Base-by-base conservation (phyloP, 2,888 invertebrate species). In the Rhaphigaster nebulosa region DNA sequence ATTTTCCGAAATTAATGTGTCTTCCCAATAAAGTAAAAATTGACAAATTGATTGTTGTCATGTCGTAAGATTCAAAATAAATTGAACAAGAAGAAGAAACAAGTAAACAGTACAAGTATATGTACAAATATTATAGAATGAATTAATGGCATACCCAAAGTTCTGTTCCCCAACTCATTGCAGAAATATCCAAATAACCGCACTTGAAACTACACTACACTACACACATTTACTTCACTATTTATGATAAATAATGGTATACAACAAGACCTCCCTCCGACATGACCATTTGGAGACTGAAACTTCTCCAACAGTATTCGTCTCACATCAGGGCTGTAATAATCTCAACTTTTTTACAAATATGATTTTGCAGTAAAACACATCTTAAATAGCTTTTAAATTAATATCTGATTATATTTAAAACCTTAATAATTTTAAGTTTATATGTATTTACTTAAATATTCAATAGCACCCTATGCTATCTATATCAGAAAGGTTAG, bases 81-180 rank as follows among this genome's bases (percentile, higher is more conserved):
- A 8, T 52, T 26, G 23, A n/a, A 87, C 45, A 50, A 50, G 29
- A 88, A 26, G 56, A 52, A 26, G 20, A 88, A 88, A 52, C 29
- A 88, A 54, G 34, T 52, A 54, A 54, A 88, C 29, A 41, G 38
- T 56, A 38, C 15, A 12, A 41, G n/a, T 70, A 45, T 45, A 65
- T 89, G 23, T 10, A 89, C 10, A 45, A 65, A 89, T 65, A 26
- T 18, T 56, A 65, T 26, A 29, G 12, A 4, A 45, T n/a, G 20
- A 88, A 87, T 54, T 87, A 34, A 80, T 45, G 89, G 95, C 95
- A 95, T 94, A 96, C 96, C 96, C 96, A 96, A 94, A 96, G 95
- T 94, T 96, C 96, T 91, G 95, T 95, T 94, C 96, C 96, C 96
- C 95, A 96, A 94, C 95, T 95, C 95, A 95, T 95, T 76, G 91